Evolutionary conservation across 1,140 invertebrate species (phyloP).

Genomic region (Nasonia vitripennis): DNA sequence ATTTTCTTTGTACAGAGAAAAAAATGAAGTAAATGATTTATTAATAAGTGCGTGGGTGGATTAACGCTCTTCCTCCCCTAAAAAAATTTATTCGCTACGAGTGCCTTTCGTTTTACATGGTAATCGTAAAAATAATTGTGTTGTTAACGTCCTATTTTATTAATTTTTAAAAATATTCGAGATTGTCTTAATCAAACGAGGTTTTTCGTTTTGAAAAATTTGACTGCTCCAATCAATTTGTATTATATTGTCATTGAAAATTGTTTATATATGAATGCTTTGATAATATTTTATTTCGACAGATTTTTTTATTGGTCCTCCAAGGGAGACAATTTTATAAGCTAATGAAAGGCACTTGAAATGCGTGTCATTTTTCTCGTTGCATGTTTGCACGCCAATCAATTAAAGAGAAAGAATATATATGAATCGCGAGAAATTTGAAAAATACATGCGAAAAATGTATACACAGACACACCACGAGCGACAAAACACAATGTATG

Average conservation of each 20-base stretch:
- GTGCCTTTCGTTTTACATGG: slow-evolving; percentile 49
- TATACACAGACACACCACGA: slow-evolving; percentile 24
- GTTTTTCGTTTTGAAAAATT: slow-evolving; percentile 41
- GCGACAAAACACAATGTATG: slow-evolving; percentile 44
- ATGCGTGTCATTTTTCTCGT: slow-evolving; percentile 52
- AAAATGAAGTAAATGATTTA: slow-evolving; percentile 50
- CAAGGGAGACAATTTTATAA: slow-evolving; percentile 32
- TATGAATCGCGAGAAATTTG: slow-evolving; percentile 34
- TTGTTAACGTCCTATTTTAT: slow-evolving; percentile 48
- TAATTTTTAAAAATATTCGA: slow-evolving; percentile 31
- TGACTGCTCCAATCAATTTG: slow-evolving; percentile 40
- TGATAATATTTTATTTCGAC: slow-evolving; percentile 40
- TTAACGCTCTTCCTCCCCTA: slow-evolving; percentile 45
- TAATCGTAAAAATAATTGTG: slow-evolving; percentile 43
- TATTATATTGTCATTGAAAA: slow-evolving; percentile 49
- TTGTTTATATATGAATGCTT: slow-evolving; percentile 48
- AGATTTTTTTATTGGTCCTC: slow-evolving; percentile 28
- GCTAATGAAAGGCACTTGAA: slow-evolving; percentile 52
- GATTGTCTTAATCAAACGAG: slow-evolving; percentile 29
- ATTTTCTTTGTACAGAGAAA: slow-evolving; percentile 56
- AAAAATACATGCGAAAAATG: slow-evolving; percentile 40
- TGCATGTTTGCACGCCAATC: slow-evolving; percentile 45
- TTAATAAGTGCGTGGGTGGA: slow-evolving; percentile 49
- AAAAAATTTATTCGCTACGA: slow-evolving; percentile 48
- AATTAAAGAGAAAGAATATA: slow-evolving; percentile 44